Evolutionary conservation across 2,113 vertebrate species (phyloP), one percentile per base, ranked within the genome.

Genomic region (Nycticryphes semicollaris): DNA sequence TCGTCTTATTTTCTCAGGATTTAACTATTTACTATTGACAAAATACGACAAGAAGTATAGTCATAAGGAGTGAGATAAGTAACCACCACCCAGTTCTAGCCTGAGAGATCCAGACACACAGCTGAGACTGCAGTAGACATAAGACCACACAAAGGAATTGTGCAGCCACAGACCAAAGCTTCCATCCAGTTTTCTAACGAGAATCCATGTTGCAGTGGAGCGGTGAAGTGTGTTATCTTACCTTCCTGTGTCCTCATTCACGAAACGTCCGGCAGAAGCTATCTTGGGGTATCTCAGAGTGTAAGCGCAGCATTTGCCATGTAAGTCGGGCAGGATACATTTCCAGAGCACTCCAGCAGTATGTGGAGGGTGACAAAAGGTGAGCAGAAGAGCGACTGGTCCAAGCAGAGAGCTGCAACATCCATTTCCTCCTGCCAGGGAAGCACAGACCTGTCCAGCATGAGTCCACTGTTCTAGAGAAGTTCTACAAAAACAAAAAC

Each of bases 11-110:
- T 96, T 89, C 64, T 57, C 48, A 74, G 67, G 56, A 92, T 95
- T 80, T 74, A 94, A 88, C 73, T 74, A 39, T 67, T 69, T 30
- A 66, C 30, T 95, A 93, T 90, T 95, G 96, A 97, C 68, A 91
- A 94, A 63, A 84, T 62, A 83, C 28, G 78, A 95, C 86, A 84
- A 48, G 81, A 70, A 50, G 45, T 53, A 60, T 68, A 89, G 80
- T 89, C 90, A 64, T 94, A 90, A 95, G 91, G 70, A 96, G 70
- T 41, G 94, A 73, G 73, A 84, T 73, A 82, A 45, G 59, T 75
- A 90, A 87, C 53, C 77, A 82, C 51, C 41, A 79, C 28, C 56
- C 62, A n/a, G 3, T 25, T 90, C 68, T 23, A 87, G 79, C 60
- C 91, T 14, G 27, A 86, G 35, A 88, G 6, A 43, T 39, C 48